Evolutionary conservation across 2,797 vertebrate species (phyloP).

Genomic region (Poecilia velifera): DNA sequence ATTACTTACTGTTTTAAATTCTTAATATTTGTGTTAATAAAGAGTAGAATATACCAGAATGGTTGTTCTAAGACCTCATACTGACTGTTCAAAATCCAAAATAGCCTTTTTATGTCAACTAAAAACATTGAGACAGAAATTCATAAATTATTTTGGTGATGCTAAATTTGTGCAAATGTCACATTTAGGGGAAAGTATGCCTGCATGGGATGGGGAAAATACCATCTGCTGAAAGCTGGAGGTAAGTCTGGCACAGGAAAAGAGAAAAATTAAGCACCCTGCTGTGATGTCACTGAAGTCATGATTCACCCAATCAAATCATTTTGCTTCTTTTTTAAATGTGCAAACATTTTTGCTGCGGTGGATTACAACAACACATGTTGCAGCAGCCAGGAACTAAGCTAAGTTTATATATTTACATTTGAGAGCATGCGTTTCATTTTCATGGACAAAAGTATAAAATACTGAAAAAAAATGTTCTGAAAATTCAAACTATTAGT

Average conservation of each 20-base stretch:
- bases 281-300: not conserved
- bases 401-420: not conserved
- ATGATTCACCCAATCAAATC: not conserved
- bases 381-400: not conserved
- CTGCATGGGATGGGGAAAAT: no score
- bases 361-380: no score
- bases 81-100: no score
- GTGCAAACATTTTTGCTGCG: no score
- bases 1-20: not conserved
- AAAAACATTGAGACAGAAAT: no score
- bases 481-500: not conserved
- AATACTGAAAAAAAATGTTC: not conserved
- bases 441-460: not conserved
- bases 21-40: not conserved
- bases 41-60: not conserved
- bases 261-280: not conserved
- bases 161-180: no score
- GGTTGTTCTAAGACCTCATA: not conserved
- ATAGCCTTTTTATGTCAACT: no score
- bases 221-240: no score
- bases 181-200: no score
- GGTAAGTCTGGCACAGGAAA: no score
- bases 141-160: no score
- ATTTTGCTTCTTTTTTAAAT: not conserved
- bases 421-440: not conserved